Base-by-base conservation (phyloP, 2,888 invertebrate genomes). In the Drosophila meridionalis region DNA sequence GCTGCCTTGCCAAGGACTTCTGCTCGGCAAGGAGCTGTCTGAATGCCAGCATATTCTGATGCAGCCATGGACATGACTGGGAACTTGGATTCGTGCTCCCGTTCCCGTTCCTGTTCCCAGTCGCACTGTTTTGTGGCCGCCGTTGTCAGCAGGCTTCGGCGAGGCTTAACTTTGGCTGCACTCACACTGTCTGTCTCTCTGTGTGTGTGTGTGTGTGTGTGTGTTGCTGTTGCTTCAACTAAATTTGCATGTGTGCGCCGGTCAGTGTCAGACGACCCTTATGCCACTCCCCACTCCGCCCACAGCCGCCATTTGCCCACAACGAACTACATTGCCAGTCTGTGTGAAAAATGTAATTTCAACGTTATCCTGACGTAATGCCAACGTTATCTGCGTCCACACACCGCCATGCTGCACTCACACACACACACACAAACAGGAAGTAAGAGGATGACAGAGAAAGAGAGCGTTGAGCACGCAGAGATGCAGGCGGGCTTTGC, bases 331-430 rank as follows among this genome's bases (percentile, higher is more conserved):
- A 69, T 47, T 77, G 66, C 69, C 76, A 74, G 72, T 69, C 68
- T 81, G 83, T 87, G 85, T 87, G 85, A 85, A 87, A 85, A 88
- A 83, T 86, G 88, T 88, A 86, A 85, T 86, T 86, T 88, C 86
- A 86, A 83, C 85, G 86, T 86, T 88, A 86, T 88, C 86, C 85
- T 79, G 86, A 80, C 85, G 83, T 86, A 86, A 88, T 86, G 80
- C 88, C 86, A 86, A 72, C 86, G 86, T 86, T 88, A 86, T 86
- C 86, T 85, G 76, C 88, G 72, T 82, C 73, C 78, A 82, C 82
- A 82, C 76, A 75, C 69, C 67, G 77, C 56, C 38, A 52, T 59
- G 55, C 58, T 8, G 28, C 58, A 43, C 53, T 50, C 45, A 43
- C 36, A 42, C 47, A 57, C 50, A 50, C 47, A 55, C 45, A 53